phyloP scores from a whole-genome alignment of 2,797 vertebrate genomes.

The Sciurus vulgaris region DNA sequence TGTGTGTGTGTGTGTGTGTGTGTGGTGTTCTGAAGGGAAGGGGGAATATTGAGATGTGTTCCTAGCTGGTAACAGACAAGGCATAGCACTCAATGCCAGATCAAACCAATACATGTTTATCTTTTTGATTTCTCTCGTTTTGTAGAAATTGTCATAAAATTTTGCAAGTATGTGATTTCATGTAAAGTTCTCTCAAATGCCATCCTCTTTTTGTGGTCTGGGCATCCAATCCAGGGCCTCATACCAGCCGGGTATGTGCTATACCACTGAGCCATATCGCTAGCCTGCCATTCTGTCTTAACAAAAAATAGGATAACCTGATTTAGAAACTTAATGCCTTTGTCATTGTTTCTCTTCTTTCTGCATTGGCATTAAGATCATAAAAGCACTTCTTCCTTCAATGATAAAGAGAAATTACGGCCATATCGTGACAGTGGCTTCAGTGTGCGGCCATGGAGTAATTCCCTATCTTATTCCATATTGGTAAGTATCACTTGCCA shows the following conservation, averaged over 20 bases:
- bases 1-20: too few relatives aligned
- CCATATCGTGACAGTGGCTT: constrained; percentile 85
- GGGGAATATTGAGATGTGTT: not conserved
- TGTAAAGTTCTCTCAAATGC: too few relatives aligned
- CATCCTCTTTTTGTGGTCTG: too few relatives aligned
- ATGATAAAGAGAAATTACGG: constrained; percentile 83
- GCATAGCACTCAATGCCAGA: not conserved
- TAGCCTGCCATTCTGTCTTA: not conserved
- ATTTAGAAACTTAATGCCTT: not conserved
- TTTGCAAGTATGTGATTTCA: not conserved
- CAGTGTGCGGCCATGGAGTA: constrained; percentile 71
- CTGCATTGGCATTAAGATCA: constrained; percentile 68
- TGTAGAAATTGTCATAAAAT: not conserved
- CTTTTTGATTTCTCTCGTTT: not conserved
- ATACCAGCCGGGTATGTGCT: too few relatives aligned
- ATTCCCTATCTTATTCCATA: constrained; percentile 81
- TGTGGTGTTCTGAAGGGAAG: not conserved
- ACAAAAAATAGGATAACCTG: constrained; percentile 8
- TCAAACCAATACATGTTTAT: not conserved
- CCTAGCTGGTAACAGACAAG: not conserved
- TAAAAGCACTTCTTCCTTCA: constrained; percentile 82
- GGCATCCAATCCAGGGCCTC: too few relatives aligned
- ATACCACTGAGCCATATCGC: not conserved
- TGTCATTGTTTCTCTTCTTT: constrained; percentile 34
- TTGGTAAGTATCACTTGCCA: constrained; percentile 74